Evolutionary conservation across 92 coral and sea anemone species (phyloP).

Genomic region (Hydrozoanthus gracilis): DNA sequence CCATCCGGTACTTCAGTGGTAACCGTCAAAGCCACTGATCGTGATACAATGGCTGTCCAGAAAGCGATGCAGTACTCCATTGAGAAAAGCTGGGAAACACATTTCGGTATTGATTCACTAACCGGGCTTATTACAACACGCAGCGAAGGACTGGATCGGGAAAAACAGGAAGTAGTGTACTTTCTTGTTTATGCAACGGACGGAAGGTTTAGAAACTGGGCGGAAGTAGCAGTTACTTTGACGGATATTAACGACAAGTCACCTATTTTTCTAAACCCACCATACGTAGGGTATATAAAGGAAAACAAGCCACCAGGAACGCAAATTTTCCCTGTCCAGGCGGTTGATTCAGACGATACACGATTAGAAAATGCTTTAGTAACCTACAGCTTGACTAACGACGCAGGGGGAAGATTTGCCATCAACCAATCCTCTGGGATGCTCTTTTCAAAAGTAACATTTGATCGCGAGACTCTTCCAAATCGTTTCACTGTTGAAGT

Average conservation of each 20-base stretch:
- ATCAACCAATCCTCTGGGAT: conserved; percentile 72
- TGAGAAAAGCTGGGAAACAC: conserved; percentile 59
- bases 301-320: conserved; percentile 86
- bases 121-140: conserved; percentile 76
- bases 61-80: conserved; percentile 68
- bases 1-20: conserved; percentile 65
- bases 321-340: conserved; percentile 77
- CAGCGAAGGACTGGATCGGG: conserved; percentile 73
- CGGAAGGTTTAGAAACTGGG: conserved; percentile 61
- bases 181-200: conserved; percentile 79
- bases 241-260: conserved; percentile 80
- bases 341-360: conserved; percentile 86
- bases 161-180: conserved; percentile 65
- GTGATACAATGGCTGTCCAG: conserved; percentile 66
- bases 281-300: conserved; percentile 68
- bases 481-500: conserved; percentile 63
- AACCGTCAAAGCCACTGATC: conserved; percentile 68
- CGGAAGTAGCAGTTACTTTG: conserved; percentile 78
- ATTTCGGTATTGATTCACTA: conserved; percentile 71
- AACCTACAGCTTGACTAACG: conserved; percentile 76
- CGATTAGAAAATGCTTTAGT: conserved; percentile 67
- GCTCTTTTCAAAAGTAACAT: conserved; percentile 51
- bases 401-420: conserved; percentile 66
- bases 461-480: conserved; percentile 71
- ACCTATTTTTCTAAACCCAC: conserved; percentile 85